Percentiles rank a stretch among this genome's conserved stretches.
phyloP scores from a whole-genome alignment of 1,140 invertebrate species.

The Lepidurus packardi region DNA sequence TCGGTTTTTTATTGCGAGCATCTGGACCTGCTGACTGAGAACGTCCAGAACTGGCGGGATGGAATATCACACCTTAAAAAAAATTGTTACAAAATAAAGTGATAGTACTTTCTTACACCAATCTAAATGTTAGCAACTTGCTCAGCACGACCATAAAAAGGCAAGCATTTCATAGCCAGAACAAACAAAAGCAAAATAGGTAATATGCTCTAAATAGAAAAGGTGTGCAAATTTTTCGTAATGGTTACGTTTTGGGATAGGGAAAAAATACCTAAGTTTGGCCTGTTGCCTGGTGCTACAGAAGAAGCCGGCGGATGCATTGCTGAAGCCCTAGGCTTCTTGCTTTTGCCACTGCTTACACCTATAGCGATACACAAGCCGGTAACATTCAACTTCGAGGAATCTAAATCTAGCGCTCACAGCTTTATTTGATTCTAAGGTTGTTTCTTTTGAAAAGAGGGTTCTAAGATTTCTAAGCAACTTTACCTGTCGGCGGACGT shows the following conservation, averaged over 20 bases:
- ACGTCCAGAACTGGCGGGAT: conserved; percentile 47
- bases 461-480: background rate
- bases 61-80: conserved; percentile 31
- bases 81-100: background rate
- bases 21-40: conserved; percentile 63
- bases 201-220: too few species aligned
- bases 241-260: background rate
- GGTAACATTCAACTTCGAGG: background rate
- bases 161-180: conserved; percentile 9
- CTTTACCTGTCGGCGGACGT: background rate
- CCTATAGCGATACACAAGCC: conserved; percentile 22
- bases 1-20: conserved; percentile 35
- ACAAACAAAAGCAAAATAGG: background rate
- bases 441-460: too few species aligned
- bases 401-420: background rate
- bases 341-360: conserved; percentile 35
- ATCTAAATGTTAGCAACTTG: background rate
- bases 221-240: background rate
- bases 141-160: background rate
- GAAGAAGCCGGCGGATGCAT: conserved; percentile 2
- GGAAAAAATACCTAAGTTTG: conserved; percentile 39
- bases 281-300: conserved; percentile 57
- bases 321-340: conserved; percentile 34
- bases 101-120: background rate
- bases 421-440: background rate